Evolutionary conservation across 2,113 vertebrate genomes (phyloP).

Genomic region (Enhydra lutris): DNA sequence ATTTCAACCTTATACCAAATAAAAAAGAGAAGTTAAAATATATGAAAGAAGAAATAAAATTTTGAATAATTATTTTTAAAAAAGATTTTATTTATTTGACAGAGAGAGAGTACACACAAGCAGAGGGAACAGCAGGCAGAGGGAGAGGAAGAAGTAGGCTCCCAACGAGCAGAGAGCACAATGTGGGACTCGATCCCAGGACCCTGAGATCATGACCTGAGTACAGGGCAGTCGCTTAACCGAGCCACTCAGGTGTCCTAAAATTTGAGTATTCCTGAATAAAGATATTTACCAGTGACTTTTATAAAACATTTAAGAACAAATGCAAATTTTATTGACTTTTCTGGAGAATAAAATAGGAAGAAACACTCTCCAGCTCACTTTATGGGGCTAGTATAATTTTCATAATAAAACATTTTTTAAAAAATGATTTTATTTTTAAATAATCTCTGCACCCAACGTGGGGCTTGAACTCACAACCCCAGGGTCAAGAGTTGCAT

Average conservation of each 20-base stretch:
- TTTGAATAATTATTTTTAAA: not conserved
- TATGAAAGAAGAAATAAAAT: not conserved
- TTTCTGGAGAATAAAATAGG: not conserved
- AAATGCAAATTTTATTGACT: not conserved
- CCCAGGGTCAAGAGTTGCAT: not conserved
- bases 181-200: too few relatives aligned
- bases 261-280: not conserved
- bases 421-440: not conserved
- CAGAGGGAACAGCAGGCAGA: too few relatives aligned
- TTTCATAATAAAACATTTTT: not conserved
- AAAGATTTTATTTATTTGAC: too few relatives aligned
- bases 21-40: not conserved
- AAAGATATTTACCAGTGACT: not conserved
- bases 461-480: not conserved
- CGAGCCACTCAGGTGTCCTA: too few relatives aligned
- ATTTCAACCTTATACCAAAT: not conserved
- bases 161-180: too few relatives aligned
- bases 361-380: not conserved
- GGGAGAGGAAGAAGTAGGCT: too few relatives aligned
- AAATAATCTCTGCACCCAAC: not conserved
- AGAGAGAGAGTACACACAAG: too few relatives aligned
- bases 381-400: not conserved
- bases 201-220: too few relatives aligned
- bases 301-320: not conserved
- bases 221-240: too few relatives aligned